These are phyloP conservation scores for Apodemus agrarius DNA, from an alignment of 2,797 vertebrate genomes.

Conservation along the genomic window DNA sequence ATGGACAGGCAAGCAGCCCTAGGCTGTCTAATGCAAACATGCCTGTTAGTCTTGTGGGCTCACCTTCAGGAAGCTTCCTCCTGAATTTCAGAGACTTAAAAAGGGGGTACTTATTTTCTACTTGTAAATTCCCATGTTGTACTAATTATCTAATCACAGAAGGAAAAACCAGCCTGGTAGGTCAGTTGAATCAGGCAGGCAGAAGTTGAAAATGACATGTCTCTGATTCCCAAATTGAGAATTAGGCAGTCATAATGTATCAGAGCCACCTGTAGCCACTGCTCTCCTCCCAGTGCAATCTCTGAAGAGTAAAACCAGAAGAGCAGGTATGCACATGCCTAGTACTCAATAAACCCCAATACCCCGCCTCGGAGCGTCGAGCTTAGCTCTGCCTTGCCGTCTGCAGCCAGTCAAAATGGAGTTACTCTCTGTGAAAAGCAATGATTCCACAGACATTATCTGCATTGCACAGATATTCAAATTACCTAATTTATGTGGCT, in stretches of 20 bases:
- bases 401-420: slow-evolving; percentile 6
- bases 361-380: slow-evolving; percentile 5
- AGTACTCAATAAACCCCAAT: not conserved
- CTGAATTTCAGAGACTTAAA: not conserved
- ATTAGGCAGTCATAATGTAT: slow-evolving; percentile 56
- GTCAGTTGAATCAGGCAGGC: slow-evolving; percentile 28
- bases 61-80: not conserved
- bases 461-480: not conserved
- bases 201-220: slow-evolving; percentile 46
- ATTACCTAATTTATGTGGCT: not conserved
- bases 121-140: slow-evolving; percentile 5
- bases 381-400: not conserved
- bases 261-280: slow-evolving; percentile 26
- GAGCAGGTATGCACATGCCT: not conserved
- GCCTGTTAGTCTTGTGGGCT: not conserved
- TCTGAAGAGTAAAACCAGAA: slow-evolving; percentile 62
- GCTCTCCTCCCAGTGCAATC: not conserved
- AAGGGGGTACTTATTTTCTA: not conserved
- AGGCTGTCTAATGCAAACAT: not conserved
- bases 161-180: slow-evolving; percentile 48
- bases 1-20: not conserved
- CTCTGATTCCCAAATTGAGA: slow-evolving; percentile 38
- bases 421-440: slow-evolving; percentile 40
- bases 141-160: not conserved
- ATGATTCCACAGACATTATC: not conserved